Evolutionary conservation across 2,797 vertebrate genomes (phyloP), one percentile per base, ranked within the genome.

Genomic region (Lithobates pipiens): DNA sequence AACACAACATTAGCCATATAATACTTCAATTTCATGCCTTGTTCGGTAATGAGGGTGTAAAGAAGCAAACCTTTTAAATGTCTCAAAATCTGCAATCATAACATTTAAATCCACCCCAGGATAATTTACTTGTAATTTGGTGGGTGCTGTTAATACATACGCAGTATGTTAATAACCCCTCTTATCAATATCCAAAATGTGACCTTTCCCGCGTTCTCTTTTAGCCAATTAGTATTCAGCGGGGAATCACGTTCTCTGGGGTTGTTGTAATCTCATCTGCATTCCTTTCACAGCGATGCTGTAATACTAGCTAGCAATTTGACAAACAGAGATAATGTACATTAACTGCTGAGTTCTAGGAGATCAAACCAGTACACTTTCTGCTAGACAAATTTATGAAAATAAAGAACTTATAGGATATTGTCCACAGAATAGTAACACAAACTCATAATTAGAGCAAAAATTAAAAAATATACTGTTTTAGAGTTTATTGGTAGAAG

Each of bases 311-410:
- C 73, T 86, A 77, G 74, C 74, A 77, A 82, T 86, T 71, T 86
- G 73, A 82, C 79, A 86, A 81, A 54, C 85, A 77, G 36, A 70
- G 36, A 86, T 82, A 72, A 86, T 81, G 54, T 80, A 39, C 65
- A 86, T 76, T 82, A 50, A 77, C 79, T 21, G 57, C 36, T 29
- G 54, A 82, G 44, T 32, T 57, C 11, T 75, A 44, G 75, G 32
- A 69, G 74, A 46, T 29, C 27, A 29, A 39, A 57, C 16, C 21
- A 50, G 16, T 46, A 34, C 65, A 32, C 42, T 21, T 54, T 61
- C 21, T 61, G 5, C 54, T 18, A 61, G 21, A 61, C 21, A 61
- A 7, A 42, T 72, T 23, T 16, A 42, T 2, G 39, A 72, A 72
- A 72, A 72, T 7, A 39, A 11, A 42, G 34, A 36, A 16, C 5